phyloP scores from a whole-genome alignment of 2,797 vertebrate species.

The Mormyrops attenuatus region DNA sequence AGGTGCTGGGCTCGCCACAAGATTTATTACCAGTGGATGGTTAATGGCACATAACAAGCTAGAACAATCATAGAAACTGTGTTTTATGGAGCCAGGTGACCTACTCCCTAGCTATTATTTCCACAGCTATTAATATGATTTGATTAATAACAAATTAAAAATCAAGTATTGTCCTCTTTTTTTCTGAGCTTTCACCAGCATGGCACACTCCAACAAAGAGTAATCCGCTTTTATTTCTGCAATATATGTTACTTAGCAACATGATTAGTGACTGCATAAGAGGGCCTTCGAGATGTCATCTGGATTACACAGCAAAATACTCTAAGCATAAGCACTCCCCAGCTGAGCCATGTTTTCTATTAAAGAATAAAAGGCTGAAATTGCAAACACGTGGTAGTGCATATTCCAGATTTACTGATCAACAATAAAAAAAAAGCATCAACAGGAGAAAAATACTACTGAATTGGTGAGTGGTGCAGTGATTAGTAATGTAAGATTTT shows the following conservation, averaged over 20 bases:
- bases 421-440: not conserved
- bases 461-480: not conserved
- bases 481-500: not conserved
- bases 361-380: not conserved
- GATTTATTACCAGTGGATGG: not conserved
- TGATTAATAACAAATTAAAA: not conserved
- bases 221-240: not conserved
- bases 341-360: not conserved
- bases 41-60: not conserved
- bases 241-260: constrained; percentile 9
- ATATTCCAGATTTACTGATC: not conserved
- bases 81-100: not conserved
- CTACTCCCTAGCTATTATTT: not conserved
- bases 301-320: not conserved
- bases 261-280: not conserved
- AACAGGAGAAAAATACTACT: not conserved
- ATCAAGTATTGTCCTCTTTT: not conserved
- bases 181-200: not conserved
- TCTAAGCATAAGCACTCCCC: not conserved
- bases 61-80: not conserved
- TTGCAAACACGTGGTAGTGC: not conserved
- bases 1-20: not conserved
- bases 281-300: not conserved
- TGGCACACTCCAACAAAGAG: not conserved
- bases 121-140: not conserved